These are phyloP conservation scores for Zootoca vivipara DNA, from an alignment of 2,113 vertebrate genomes.

Conservation along the genomic window DNA sequence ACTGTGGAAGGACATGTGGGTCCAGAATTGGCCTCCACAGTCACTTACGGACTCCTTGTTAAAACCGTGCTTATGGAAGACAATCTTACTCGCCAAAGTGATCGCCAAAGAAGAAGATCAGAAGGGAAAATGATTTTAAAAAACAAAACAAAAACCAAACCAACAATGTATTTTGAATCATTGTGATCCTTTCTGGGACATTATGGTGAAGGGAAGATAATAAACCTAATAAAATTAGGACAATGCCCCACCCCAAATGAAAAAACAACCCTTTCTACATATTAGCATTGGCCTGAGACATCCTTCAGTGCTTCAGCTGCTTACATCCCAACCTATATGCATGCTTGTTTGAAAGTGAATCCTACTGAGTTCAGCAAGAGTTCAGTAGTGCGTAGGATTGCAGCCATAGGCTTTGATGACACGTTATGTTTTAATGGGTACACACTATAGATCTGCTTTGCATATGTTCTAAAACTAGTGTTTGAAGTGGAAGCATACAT, in stretches of 20 bases:
- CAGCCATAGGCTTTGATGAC: background rate
- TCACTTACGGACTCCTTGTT: no score
- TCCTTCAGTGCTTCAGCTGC: background rate
- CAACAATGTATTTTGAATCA: no score
- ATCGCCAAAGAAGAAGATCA: no score
- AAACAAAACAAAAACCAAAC: background rate
- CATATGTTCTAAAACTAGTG: background rate
- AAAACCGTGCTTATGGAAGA: no score
- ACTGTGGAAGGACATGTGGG: no score
- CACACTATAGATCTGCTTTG: background rate
- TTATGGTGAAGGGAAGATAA: no score
- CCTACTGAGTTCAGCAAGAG: background rate
- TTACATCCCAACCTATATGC: background rate
- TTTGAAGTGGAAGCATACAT: background rate
- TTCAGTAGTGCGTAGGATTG: background rate
- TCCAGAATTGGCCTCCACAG: no score
- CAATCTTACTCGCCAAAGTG: no score
- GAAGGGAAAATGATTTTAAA: background rate
- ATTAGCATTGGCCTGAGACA: no score
- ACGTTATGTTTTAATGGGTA: background rate
- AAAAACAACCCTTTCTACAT: background rate
- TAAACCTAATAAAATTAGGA: no score
- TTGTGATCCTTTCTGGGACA: no score
- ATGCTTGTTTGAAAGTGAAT: background rate
- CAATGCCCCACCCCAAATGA: no score